Percentiles rank a stretch among this genome's conserved stretches.
Conservation (phyloP, 1,140 invertebrate species). For the Schlechtendalia chinensis region DNA sequence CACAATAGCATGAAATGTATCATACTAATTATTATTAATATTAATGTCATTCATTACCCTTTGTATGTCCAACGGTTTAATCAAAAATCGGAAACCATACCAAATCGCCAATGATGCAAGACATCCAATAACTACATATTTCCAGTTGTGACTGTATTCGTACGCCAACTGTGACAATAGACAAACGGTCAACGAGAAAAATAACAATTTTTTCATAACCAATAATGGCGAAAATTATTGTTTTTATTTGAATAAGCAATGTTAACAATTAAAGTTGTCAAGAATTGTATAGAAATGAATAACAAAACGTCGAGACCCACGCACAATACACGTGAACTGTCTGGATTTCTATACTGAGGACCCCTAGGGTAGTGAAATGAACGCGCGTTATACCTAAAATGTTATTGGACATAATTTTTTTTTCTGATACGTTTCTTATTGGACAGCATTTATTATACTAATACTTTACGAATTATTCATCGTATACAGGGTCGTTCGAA, state of each 20-base stretch:
- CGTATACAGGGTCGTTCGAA: background rate
- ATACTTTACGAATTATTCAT: slow-evolving; percentile 10
- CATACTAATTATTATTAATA: background rate
- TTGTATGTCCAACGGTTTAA: slow-evolving; percentile 22
- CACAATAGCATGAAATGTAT: background rate
- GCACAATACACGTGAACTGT: background rate
- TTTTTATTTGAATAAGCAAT: background rate
- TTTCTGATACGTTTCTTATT: slow-evolving; percentile 2
- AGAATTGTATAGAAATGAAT: background rate
- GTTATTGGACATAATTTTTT: background rate
- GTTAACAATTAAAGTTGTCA: background rate
- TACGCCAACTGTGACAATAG: background rate
- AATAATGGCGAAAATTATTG: background rate
- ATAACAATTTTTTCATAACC: background rate
- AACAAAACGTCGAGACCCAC: background rate
- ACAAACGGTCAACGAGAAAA: background rate
- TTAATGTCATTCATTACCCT: background rate
- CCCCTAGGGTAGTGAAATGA: background rate
- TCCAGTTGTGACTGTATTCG: background rate
- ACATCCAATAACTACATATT: background rate
- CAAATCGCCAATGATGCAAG: background rate
- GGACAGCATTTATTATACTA: background rate
- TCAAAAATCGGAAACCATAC: slow-evolving; percentile 7
- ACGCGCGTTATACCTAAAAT: background rate
- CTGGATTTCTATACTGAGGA: background rate